These are phyloP conservation scores for Lethocerus indicus DNA, from an alignment of 1,140 invertebrate genomes.

Conservation along the genomic window DNA sequence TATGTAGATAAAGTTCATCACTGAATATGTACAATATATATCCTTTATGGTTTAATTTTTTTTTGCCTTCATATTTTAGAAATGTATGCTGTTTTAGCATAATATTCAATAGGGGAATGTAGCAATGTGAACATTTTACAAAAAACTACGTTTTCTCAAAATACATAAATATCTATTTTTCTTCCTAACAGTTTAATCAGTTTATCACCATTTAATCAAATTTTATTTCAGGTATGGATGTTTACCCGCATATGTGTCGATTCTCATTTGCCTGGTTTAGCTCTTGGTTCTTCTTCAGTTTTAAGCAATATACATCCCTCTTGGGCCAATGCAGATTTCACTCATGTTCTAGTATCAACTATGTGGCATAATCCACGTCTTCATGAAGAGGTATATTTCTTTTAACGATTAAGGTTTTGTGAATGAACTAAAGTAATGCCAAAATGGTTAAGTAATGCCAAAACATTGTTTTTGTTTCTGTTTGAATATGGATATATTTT, in stretches of 20 bases:
- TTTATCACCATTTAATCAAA: slow-evolving; percentile 4
- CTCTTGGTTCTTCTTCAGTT: slow-evolving; percentile 31
- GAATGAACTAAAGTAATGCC: no score
- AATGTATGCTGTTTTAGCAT: no score
- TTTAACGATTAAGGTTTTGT: no score
- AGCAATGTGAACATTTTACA: no score
- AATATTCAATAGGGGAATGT: no score
- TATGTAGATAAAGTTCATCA: no score
- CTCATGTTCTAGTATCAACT: slow-evolving; percentile 39
- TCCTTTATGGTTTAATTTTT: no score
- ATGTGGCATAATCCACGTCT: slow-evolving; percentile 57
- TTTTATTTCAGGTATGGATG: slow-evolving; percentile 53
- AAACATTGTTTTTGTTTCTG: no score
- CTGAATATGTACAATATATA: no score
- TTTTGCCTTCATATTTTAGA: no score
- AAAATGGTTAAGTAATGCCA: no score
- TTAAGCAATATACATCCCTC: slow-evolving; percentile 21
- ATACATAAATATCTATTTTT: not conserved
- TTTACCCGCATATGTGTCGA: slow-evolving; percentile 77
- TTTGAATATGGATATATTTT: no score
- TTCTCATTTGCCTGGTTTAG: slow-evolving; percentile 72
- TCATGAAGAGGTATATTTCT: slow-evolving; percentile 39
- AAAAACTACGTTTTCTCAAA: not conserved
- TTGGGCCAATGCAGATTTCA: slow-evolving; percentile 25
- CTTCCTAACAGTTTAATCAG: not conserved